A percentile compares a stretch with the other conserved stretches of the same genome.
Conservation (phyloP, 2,113 vertebrate genomes). For the Strix aluco region DNA sequence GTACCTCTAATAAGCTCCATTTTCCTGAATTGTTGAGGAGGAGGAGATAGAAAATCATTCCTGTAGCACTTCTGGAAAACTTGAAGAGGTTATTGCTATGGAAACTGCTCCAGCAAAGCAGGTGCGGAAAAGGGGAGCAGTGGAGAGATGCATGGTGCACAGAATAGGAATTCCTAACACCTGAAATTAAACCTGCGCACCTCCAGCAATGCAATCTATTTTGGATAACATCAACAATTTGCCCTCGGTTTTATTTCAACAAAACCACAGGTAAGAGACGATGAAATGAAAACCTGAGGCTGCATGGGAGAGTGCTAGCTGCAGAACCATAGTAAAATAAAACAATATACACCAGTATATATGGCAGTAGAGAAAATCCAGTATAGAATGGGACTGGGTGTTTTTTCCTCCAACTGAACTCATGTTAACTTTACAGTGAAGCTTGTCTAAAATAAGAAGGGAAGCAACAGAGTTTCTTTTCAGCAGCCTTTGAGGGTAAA, state of each 20-base stretch:
- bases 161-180: conserved; percentile 37
- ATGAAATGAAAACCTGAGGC: neutral
- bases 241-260: conserved; percentile 35
- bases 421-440: neutral
- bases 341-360: neutral
- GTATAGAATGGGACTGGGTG: neutral
- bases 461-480: neutral
- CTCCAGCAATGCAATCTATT: neutral
- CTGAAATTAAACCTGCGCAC: conserved; percentile 14
- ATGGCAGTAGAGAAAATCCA: neutral
- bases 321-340: neutral
- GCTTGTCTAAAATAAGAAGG: neutral
- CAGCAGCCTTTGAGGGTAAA: conserved; percentile 1
- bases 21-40: conserved; percentile 69
- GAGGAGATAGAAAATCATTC: conserved; percentile 76
- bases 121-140: conserved; percentile 4
- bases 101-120: conserved; percentile 72
- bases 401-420: neutral
- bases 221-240: conserved; percentile 53
- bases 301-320: neutral
- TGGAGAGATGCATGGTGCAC: neutral
- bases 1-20: conserved; percentile 73
- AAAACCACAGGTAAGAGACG: conserved; percentile 43
- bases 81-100: conserved; percentile 82
- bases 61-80: conserved; percentile 77